Evolutionary conservation across 2,888 invertebrate genomes (phyloP).

Genomic region (Pandemis heparana): DNA sequence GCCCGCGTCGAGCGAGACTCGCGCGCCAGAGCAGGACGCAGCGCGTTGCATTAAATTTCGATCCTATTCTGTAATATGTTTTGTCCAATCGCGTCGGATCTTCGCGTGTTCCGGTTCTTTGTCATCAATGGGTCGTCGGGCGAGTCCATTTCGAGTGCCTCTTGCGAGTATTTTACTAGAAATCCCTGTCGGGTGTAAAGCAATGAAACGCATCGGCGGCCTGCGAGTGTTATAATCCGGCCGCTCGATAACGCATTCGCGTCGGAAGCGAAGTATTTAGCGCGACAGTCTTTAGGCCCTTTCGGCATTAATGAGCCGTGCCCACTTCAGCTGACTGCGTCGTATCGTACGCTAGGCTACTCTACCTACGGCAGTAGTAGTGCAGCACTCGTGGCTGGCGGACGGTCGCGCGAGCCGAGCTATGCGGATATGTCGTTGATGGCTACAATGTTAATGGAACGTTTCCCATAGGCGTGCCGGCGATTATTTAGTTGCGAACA

Average conservation of each 20-base stretch:
- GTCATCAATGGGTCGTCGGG: constrained; percentile 90
- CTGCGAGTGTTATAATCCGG: constrained; percentile 45
- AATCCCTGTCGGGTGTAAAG: constrained; percentile 59
- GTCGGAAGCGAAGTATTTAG: constrained; percentile 60
- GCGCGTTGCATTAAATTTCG: constrained; percentile 80
- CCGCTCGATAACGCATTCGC: constrained; percentile 46
- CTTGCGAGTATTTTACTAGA: constrained; percentile 68
- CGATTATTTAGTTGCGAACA: constrained; percentile 41
- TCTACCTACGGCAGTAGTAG: constrained; percentile 79
- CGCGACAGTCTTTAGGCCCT: constrained; percentile 67
- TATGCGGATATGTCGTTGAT: constrained; percentile 74
- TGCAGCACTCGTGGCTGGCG: constrained; percentile 68
- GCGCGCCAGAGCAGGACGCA: constrained; percentile 64
- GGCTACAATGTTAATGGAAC: constrained; percentile 74
- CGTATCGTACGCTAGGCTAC: constrained; percentile 84
- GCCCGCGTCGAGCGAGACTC: constrained; percentile 47
- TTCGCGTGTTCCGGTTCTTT: constrained; percentile 88
- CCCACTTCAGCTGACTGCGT: constrained; percentile 86
- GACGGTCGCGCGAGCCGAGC: constrained; percentile 56
- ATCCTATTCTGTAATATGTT: constrained; percentile 79
- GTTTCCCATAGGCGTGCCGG: constrained; percentile 69
- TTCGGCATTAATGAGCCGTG: constrained; percentile 75
- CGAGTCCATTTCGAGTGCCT: constrained; percentile 83
- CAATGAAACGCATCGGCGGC: constrained; percentile 48
- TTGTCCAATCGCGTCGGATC: constrained; percentile 87